Evolutionary conservation across 2,113 vertebrate species (phyloP), one percentile per base, ranked within the genome.

Genomic region (Notothenia rossii): DNA sequence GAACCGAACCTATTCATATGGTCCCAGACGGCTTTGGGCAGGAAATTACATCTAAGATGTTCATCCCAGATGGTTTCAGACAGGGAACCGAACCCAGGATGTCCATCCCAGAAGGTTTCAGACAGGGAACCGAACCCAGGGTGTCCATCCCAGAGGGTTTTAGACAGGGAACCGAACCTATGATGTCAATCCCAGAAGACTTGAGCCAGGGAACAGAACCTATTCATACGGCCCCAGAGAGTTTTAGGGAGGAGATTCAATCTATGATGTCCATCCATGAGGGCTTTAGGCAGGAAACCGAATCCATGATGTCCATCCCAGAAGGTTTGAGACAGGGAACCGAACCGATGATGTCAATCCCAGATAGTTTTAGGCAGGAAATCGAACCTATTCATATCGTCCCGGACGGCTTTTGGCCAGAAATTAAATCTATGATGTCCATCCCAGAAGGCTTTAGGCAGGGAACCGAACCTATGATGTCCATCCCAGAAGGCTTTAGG

Each of bases 201-300:
- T 86, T 86, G 0, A 87, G 40, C 22, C 76, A 83, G 75, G 86
- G 74, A 13, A 90, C 84, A 0, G 82, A 90, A 68, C 86, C 74
- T 0, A 1, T 12, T 9, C 0, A 53, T 86, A 29, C 0, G 25
- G 25, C 3, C 49, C 66, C 67, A 65, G 71, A 54, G 2, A 56
- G 72, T 43, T 84, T 86, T 53, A 92, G 78, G 58, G 90, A 91
- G 79, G 94, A 91, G 72, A 93, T 91, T 0, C 79, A 94, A 82
- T 86, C 77, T 1, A 18, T 10, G 3, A 3, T 25, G 1, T 0
- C 3, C 0, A 43, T 86, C 7, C 63, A 54, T 43, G 58, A 75
- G 0, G 86, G 77, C 5, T 89, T 90, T 2, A 87, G 65, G 18
- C 87, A 88, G 66, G 89, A 81, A 73, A 86, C 79, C 0, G 83